Evolutionary conservation across 2,113 vertebrate species (phyloP).

Genomic region (Engystomops pustulosus): DNA sequence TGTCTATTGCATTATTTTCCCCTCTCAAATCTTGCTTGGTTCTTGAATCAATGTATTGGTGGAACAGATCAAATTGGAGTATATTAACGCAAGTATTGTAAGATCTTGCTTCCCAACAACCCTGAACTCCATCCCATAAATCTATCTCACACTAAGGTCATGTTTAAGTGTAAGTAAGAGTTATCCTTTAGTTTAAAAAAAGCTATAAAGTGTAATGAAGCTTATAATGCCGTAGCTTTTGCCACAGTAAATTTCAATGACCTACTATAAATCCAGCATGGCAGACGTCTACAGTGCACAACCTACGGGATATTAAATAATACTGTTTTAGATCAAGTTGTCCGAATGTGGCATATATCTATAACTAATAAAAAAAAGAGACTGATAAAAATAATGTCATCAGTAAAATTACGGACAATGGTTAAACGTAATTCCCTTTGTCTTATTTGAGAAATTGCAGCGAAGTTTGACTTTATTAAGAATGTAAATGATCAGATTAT

Average conservation of each 20-base stretch:
- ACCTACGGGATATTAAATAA: slow-evolving; percentile 23
- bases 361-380: not conserved
- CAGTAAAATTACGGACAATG: not conserved
- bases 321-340: not conserved
- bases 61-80: too few species aligned
- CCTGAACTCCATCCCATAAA: not conserved
- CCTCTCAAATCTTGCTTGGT: too few species aligned
- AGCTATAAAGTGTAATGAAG: slow-evolving; percentile 43
- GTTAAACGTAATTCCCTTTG: slow-evolving; percentile 29
- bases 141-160: not conserved
- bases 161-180: slow-evolving; percentile 20
- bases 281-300: slow-evolving; percentile 15
- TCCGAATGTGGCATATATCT: not conserved
- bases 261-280: slow-evolving; percentile 37
- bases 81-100: not conserved
- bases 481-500: slow-evolving; percentile 25
- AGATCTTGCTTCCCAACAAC: not conserved
- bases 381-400: slow-evolving; percentile 17
- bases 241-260: slow-evolving; percentile 31
- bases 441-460: not conserved
- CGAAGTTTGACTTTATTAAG: slow-evolving; percentile 6
- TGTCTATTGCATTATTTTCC: too few species aligned
- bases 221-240: slow-evolving; percentile 34
- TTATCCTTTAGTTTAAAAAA: slow-evolving; percentile 32
- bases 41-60: too few species aligned